These are phyloP conservation scores for Clarias macrocephalus DNA, from an alignment of 2,113 vertebrate species.

Conservation along the genomic window DNA sequence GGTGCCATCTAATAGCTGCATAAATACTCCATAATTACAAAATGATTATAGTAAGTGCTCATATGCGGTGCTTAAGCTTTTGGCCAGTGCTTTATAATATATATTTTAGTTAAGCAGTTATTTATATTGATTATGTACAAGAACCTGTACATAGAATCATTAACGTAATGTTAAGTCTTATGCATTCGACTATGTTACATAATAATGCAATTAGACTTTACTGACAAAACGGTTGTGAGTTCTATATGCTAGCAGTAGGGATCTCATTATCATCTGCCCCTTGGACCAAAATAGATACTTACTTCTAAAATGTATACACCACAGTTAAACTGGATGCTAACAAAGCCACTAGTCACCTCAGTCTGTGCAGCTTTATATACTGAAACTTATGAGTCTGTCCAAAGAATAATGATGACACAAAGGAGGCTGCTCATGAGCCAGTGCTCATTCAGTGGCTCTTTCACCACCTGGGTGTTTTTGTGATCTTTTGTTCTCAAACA, in stretches of 20 bases:
- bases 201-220: neutral
- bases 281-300: slow-evolving; percentile 6
- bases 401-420: neutral
- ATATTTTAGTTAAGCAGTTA: neutral
- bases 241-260: slow-evolving; percentile 8
- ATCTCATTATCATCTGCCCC: slow-evolving; percentile 19
- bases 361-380: neutral
- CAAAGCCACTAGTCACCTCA: neutral
- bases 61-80: neutral
- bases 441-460: neutral
- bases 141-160: neutral
- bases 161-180: neutral
- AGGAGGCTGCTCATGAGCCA: neutral
- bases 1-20: neutral
- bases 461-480: neutral
- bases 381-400: neutral
- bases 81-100: neutral
- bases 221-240: neutral
- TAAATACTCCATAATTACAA: neutral
- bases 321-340: neutral
- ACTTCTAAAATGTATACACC: neutral
- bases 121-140: neutral
- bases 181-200: neutral
- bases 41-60: neutral
- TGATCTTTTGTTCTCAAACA: neutral